These are phyloP conservation scores for Leucopternis melanops DNA, from an alignment of 2,113 vertebrate species.

Conservation along the genomic window DNA sequence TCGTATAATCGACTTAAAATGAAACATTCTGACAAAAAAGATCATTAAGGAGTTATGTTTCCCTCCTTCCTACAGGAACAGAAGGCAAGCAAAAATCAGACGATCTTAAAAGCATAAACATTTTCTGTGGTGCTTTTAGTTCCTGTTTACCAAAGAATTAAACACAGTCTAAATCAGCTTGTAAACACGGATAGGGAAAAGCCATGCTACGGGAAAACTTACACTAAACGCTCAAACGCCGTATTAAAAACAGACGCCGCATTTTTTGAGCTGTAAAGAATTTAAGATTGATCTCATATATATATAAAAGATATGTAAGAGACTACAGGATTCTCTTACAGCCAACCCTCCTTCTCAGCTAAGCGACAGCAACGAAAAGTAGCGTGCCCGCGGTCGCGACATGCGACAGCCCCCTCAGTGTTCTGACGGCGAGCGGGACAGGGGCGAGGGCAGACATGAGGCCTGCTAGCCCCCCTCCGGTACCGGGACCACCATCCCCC, in stretches of 20 bases:
- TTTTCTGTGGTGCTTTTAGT: accelerated
- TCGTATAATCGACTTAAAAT: neutral
- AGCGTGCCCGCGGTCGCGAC: neutral
- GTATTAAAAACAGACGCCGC: neutral
- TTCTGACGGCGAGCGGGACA: too few relatives aligned
- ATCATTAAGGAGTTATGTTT: neutral
- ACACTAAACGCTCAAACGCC: neutral
- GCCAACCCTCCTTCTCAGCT: neutral
- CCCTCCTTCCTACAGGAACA: neutral
- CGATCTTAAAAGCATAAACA: neutral
- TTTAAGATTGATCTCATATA: accelerated
- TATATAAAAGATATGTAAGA: accelerated
- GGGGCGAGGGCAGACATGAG: neutral
- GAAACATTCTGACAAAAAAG: neutral
- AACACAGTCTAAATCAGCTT: neutral
- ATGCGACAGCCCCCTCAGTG: neutral
- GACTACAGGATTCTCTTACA: accelerated
- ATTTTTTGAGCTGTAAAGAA: neutral
- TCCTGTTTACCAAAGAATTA: neutral
- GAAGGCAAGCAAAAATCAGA: neutral
- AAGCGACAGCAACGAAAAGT: too few relatives aligned
- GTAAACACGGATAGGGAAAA: accelerated
- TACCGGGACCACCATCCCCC: neutral
- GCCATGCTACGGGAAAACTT: accelerated
- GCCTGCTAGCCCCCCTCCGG: neutral